Evolutionary conservation across 2,113 vertebrate genomes (phyloP), one percentile per base, ranked within the genome.

Genomic region (Pomatorhinus ruficollis): DNA sequence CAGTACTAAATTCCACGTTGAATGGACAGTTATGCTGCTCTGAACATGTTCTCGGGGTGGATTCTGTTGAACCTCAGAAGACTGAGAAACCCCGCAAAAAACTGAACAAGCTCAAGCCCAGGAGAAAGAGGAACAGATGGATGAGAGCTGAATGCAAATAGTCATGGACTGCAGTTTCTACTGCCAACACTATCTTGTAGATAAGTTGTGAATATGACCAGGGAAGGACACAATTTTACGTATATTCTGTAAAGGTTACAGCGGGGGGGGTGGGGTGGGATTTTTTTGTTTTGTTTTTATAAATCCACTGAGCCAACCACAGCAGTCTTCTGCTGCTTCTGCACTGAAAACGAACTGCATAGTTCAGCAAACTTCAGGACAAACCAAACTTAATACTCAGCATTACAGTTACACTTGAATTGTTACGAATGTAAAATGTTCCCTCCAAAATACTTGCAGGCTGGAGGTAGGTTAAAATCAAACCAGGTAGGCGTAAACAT

Each of bases 21-120:
- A 98, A 98, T 0, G 99, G 98, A 92, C 98, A 98, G 88, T 94
- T 98, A 64, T 99, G 98, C 98, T 99, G 99, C 95, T 97, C 97
- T 37, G 99, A 99, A 96, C 99, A 99, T 3, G 98, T 99, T 24
- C 72, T 90, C 9, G 98, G 98, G 95, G 94, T 90, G 24, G 98
- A 99, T 80, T 91, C 93, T 14, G 40, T 89, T 25, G 93, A 91
- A 21, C 81, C 90, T 9, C 92, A 87, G 86, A 96, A 97, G 95
- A 85, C 96, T 72, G 94, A 96, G 89, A 96, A 81, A 83, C 92
- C 91, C 87, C 84, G 95, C 30, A 94, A 95, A 40, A 98, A 97
- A 77, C 95, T 95, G 33, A 64, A 52, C 12, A 95, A 96, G 81
- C 90, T 89, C 47, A 97, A 97, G 97, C 96, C 94, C 40, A 97